Conservation (phyloP, 2,888 invertebrate species). For the Didymodactylos carnosus region DNA sequence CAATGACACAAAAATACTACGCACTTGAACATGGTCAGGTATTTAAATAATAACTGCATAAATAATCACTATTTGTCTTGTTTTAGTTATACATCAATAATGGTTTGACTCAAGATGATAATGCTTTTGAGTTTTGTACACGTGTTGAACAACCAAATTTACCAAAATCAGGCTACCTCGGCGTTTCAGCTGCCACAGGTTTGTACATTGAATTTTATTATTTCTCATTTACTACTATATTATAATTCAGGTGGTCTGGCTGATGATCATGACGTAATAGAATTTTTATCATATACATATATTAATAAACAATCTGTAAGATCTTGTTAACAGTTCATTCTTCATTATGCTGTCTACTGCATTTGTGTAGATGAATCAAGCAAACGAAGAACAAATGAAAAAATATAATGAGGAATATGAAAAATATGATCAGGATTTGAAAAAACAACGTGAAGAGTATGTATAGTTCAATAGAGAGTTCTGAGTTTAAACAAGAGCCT, state of each 20-base stretch:
- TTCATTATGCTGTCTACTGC: background rate
- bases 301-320: background rate
- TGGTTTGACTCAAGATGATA: constrained; percentile 75
- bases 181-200: constrained; percentile 85
- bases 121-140: constrained; percentile 82
- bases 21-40: too few species aligned
- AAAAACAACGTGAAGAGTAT: constrained; percentile 1
- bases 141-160: constrained; percentile 68
- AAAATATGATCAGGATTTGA: constrained; percentile 12
- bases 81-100: constrained; percentile 43
- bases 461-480: background rate
- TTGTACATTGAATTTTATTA: too few species aligned
- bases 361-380: background rate
- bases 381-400: background rate
- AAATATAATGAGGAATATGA: constrained; percentile 8
- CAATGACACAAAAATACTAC: too few species aligned
- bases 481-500: background rate
- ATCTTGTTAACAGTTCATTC: background rate
- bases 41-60: too few species aligned
- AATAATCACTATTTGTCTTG: background rate
- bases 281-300: constrained; percentile 50
- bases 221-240: too few species aligned
- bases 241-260: constrained; percentile 49
- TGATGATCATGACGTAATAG: constrained; percentile 51
- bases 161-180: constrained; percentile 68